These are phyloP conservation scores for Dryocosmus kuriphilus DNA, from an alignment of 2,888 invertebrate species.

Conservation along the genomic window DNA sequence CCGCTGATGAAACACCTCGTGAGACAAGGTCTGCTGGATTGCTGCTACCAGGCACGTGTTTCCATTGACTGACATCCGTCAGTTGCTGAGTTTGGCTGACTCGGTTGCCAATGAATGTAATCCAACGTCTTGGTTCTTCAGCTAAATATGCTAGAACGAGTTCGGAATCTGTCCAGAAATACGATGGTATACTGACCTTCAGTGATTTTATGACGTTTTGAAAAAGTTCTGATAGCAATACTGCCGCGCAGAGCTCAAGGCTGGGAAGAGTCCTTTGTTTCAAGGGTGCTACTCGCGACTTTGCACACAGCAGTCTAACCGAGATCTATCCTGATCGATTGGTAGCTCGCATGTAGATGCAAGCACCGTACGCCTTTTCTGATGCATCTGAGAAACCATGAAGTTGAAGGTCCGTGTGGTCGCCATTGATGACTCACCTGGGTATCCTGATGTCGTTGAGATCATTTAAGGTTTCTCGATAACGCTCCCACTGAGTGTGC, in stretches of 20 bases:
- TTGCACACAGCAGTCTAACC: slow-evolving; percentile 39
- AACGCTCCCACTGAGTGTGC: slow-evolving; percentile 45
- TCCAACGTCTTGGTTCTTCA: slow-evolving; percentile 41
- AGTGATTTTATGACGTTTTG: too few species aligned
- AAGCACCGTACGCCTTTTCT: slow-evolving; percentile 41
- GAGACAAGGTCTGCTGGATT: slow-evolving; percentile 42
- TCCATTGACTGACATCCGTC: too few species aligned
- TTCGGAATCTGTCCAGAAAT: not conserved
- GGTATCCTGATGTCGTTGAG: slow-evolving; percentile 50
- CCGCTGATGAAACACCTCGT: not conserved
- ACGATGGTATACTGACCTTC: too few species aligned
- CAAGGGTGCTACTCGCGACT: slow-evolving; percentile 41
- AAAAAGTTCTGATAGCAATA: slow-evolving; percentile 22
- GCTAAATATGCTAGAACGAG: slow-evolving; percentile 51
- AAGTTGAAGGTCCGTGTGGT: slow-evolving; percentile 27
- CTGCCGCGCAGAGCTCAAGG: slow-evolving; percentile 40
- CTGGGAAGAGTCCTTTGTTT: slow-evolving; percentile 25
- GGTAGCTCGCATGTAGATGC: slow-evolving; percentile 29
- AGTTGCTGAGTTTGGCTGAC: too few species aligned
- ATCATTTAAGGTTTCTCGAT: slow-evolving; percentile 37
- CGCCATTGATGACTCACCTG: not conserved
- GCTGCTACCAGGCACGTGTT: slow-evolving; percentile 12
- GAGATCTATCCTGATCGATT: not conserved
- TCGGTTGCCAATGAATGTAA: slow-evolving; percentile 41
- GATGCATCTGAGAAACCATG: slow-evolving; percentile 53